These are phyloP conservation scores for Alosa alosa DNA, from an alignment of 2,113 vertebrate species.

Conservation along the genomic window DNA sequence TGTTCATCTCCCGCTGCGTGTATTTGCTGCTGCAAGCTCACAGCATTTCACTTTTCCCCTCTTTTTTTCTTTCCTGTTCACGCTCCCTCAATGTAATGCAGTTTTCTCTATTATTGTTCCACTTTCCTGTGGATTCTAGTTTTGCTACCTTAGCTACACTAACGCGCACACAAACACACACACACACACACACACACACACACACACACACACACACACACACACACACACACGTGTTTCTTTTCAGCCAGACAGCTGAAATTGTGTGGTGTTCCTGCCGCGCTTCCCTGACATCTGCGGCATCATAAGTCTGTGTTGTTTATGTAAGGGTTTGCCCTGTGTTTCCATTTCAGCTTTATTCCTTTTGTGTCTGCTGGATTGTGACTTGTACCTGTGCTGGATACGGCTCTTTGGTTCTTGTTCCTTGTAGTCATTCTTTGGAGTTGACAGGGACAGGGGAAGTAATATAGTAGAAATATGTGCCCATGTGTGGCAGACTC, in stretches of 20 bases:
- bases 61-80: conserved; percentile 38
- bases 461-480: neutral
- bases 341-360: neutral
- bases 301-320: neutral
- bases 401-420: neutral
- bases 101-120: conserved; percentile 9
- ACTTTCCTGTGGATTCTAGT: conserved; percentile 11
- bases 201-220: neutral
- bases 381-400: neutral
- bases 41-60: conserved; percentile 56
- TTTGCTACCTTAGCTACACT: neutral
- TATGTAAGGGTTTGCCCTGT: neutral
- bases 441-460: neutral
- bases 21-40: conserved; percentile 54
- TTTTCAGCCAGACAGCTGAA: conserved; percentile 12
- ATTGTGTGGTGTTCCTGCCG: neutral
- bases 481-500: neutral
- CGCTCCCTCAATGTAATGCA: neutral
- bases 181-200: neutral
- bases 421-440: neutral
- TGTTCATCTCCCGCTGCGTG: conserved; percentile 42
- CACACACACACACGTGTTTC: neutral
- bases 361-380: neutral
- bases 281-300: neutral
- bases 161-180: neutral